Conservation (phyloP, 2,888 invertebrate species). For the Apamea monoglypha region DNA sequence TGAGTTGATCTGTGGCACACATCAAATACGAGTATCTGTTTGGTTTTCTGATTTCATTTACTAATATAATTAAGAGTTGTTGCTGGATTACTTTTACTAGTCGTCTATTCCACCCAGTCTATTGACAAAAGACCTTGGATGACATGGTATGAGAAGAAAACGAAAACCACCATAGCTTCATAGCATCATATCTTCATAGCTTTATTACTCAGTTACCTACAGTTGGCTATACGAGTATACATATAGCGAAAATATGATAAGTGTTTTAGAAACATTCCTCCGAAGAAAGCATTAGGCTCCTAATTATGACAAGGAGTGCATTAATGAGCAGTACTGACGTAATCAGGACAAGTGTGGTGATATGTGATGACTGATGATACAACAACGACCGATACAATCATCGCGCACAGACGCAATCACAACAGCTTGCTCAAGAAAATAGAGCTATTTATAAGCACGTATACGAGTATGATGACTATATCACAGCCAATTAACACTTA, state of each 20-base stretch:
- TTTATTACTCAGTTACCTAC: not conserved
- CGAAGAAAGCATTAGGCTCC: not conserved
- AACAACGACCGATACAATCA: not conserved
- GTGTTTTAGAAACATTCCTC: not conserved
- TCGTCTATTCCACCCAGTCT: too few species aligned
- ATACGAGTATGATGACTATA: constrained; percentile 40
- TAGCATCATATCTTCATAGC: too few species aligned
- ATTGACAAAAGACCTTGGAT: not conserved
- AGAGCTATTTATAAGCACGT: constrained; percentile 29
- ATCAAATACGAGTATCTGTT: constrained; percentile 2
- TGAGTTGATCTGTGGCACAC: constrained; percentile 22
- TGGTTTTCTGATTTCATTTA: constrained; percentile 13
- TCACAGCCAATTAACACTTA: constrained; percentile 54
- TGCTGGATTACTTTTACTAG: not conserved
- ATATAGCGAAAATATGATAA: not conserved
- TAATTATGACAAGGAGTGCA: not conserved
- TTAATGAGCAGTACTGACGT: not conserved
- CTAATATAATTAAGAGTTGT: not conserved
- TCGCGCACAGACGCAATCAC: constrained; percentile 10
- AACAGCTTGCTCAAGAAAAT: constrained; percentile 11
- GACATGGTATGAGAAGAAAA: not conserved
- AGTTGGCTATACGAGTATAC: not conserved
- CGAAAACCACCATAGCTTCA: too few species aligned
- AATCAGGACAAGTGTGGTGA: not conserved
- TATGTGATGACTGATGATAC: not conserved